Evolutionary conservation across 2,888 invertebrate species (phyloP), one percentile per base, ranked within the genome.

Genomic region (Melanargia galathea): DNA sequence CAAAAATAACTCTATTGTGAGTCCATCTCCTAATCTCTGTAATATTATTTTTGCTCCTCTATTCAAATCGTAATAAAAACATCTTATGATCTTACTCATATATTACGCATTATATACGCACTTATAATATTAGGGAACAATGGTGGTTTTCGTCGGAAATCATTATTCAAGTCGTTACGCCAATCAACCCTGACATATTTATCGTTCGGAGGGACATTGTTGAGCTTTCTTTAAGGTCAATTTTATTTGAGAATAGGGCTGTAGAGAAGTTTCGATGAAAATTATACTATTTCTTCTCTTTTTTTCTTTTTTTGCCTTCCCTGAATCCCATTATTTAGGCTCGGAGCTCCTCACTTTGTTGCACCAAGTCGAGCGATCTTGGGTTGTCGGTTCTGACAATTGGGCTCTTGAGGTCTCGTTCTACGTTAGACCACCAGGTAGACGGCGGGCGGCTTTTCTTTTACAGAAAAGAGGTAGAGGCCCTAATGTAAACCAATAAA

Each of bases 161-260:
- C 86, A 86, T 88, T 87, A 87, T 79, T 89, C 87, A 87, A 82
- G 77, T 78, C 71, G 81, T 82, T 80, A 80, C 77, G 79, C 80
- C 83, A 84, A 85, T 85, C 83, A 73, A 71, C 71, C 71, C 74
- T 77, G 86, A 87, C 85, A 79, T 83, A 78, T 84, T 83, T 83
- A 86, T 87, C 85, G 86, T 86, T 78, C 71, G 64, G n/a, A 62
- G 62, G 71, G 70, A 75, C 74, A 74, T 72, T 75, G 74, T 75
- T 73, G 71, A 71, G 66, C 72, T 71, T 72, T 71, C 66, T 64
- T 55, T 58, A 58, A 71, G 71, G 71, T 73, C 70, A 71, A 71
- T 72, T 73, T 71, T 68, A 73, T 11, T 20, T 71, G 70, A 74
- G 71, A 75, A 71, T 60, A 60, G 22, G 33, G 33, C 18, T 61